Evolutionary conservation across 1,140 invertebrate genomes (phyloP).

Genomic region (Ceratitis capitata): DNA sequence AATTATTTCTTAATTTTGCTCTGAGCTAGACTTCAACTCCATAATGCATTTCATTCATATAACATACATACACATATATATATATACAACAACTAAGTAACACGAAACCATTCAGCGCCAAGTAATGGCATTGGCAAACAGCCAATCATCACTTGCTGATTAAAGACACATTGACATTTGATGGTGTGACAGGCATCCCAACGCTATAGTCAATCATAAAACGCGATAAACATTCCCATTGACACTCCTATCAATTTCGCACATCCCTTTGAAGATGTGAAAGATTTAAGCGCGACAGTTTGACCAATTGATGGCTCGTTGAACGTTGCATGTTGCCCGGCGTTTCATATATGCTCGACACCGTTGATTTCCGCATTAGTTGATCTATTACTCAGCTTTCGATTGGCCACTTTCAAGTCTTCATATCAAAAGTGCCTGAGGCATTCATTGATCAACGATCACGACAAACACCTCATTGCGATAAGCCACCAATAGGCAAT

Average conservation of each 20-base stretch:
- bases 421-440: neutral
- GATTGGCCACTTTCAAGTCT: constrained; percentile 11
- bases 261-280: constrained; percentile 15
- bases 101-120: neutral
- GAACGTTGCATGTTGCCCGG: too few relatives aligned
- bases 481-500: neutral
- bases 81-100: too few relatives aligned
- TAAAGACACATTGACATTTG: constrained; percentile 14
- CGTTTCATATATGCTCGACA: neutral
- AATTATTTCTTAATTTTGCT: too few relatives aligned
- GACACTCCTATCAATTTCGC: constrained; percentile 40
- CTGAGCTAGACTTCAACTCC: neutral
- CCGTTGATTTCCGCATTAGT: neutral
- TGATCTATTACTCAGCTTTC: neutral
- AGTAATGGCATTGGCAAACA: neutral
- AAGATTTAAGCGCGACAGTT: constrained; percentile 17
- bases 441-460: neutral
- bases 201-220: constrained; percentile 30
- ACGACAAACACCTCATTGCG: neutral
- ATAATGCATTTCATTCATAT: neutral
- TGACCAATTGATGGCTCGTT: neutral
- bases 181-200: constrained; percentile 31
- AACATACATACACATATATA: neutral
- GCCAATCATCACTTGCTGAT: constrained; percentile 10
- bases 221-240: constrained; percentile 15